Percentiles rank a stretch among this genome's conserved stretches.
These are phyloP conservation scores for Zonitis immaculata DNA, from an alignment of 2,888 invertebrate genomes.

Conservation along the genomic window DNA sequence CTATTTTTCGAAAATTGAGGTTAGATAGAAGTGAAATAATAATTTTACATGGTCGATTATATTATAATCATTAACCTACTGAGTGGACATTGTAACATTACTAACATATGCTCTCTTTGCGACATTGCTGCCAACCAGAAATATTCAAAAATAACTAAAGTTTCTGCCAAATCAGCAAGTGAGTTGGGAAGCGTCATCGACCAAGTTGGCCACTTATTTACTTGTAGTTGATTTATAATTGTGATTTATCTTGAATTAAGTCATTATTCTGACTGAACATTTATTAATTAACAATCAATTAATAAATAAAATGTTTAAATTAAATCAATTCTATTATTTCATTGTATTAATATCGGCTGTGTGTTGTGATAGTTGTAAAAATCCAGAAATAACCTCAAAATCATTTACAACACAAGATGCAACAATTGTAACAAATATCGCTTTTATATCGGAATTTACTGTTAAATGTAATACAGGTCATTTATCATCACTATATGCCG, in stretches of 20 bases:
- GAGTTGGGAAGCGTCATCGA: too few species aligned
- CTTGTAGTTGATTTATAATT: too few species aligned
- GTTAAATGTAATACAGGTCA: conserved; percentile 70
- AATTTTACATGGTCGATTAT: too few species aligned
- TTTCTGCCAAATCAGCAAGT: too few species aligned
- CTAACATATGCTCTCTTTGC: too few species aligned
- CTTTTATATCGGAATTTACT: conserved; percentile 86
- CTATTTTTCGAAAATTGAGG: too few species aligned
- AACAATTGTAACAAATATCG: conserved; percentile 83
- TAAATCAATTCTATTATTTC: conserved; percentile 16
- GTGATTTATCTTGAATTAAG: neutral
- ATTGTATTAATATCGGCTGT: conserved; percentile 22
- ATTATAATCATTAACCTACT: too few species aligned
- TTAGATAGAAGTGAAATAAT: too few species aligned
- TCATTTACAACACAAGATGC: conserved; percentile 91
- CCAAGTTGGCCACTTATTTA: too few species aligned
- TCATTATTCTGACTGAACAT: neutral
- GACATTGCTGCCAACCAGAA: too few species aligned
- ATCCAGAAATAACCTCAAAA: conserved; percentile 67
- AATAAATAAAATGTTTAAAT: conserved; percentile 21
- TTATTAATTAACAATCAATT: neutral
- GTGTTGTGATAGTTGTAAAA: conserved; percentile 50
- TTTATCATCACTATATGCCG: conserved; percentile 72
- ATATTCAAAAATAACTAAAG: too few species aligned
- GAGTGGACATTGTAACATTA: too few species aligned